Conservation (phyloP, 2,888 invertebrate species). For the Pheosia tremula region DNA sequence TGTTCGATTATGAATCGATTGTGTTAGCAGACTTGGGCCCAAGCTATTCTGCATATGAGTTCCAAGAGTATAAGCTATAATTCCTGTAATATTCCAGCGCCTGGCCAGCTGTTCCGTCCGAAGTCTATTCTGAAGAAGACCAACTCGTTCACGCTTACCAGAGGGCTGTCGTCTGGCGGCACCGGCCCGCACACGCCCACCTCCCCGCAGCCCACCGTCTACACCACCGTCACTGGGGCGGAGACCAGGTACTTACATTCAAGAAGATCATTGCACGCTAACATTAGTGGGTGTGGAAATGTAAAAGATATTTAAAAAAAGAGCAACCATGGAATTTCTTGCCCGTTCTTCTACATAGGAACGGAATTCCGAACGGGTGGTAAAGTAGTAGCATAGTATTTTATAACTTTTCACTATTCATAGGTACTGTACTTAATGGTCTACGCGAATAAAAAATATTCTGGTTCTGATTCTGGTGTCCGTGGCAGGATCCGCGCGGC, state of each 20-base stretch:
- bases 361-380: too few species aligned
- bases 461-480: not conserved
- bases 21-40: too few species aligned
- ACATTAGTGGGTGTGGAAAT: too few species aligned
- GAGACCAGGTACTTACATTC: constrained; percentile 86
- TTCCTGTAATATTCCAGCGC: constrained; percentile 49
- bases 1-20: too few species aligned
- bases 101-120: constrained; percentile 78
- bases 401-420: too few species aligned
- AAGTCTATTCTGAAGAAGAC: constrained; percentile 98
- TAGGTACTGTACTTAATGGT: too few species aligned
- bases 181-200: constrained; percentile 72
- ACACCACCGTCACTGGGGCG: constrained; percentile 95
- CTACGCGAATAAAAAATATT: too few species aligned
- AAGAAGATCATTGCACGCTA: too few species aligned
- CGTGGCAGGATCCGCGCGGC: constrained; percentile 90
- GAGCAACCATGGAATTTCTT: too few species aligned
- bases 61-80: not conserved
- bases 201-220: constrained; percentile 85
- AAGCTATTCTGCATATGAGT: too few species aligned
- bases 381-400: too few species aligned
- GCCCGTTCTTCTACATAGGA: too few species aligned
- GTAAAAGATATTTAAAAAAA: not conserved
- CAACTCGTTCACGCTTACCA: constrained; percentile 91
- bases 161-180: constrained; percentile 75